Conservation (phyloP, 2,888 invertebrate genomes). For the Ophion slaviceki region DNA sequence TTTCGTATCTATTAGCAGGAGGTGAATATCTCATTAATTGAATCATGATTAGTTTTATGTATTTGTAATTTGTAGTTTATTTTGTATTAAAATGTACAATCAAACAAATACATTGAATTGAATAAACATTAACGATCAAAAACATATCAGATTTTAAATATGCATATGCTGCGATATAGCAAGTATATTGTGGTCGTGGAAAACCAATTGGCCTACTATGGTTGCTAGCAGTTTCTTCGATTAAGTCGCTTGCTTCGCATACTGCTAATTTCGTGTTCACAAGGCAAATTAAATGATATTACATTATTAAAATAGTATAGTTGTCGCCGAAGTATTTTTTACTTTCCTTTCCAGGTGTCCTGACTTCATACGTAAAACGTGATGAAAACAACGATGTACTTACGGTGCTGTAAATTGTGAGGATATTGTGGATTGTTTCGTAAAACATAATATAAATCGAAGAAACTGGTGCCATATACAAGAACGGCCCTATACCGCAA, state of each 20-base stretch:
- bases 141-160: slow-evolving; percentile 40
- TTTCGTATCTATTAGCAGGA: slow-evolving; percentile 15
- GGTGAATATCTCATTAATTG: slow-evolving; percentile 18
- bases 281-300: slow-evolving; percentile 23
- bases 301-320: not conserved
- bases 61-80: slow-evolving; percentile 54
- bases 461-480: slow-evolving; percentile 16
- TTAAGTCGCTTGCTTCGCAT: not conserved
- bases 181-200: slow-evolving; percentile 21
- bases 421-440: not conserved
- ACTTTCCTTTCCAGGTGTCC: not conserved
- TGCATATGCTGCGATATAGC: slow-evolving; percentile 9
- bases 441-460: slow-evolving; percentile 24
- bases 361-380: slow-evolving; percentile 19
- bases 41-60: slow-evolving; percentile 16
- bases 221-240: not conserved
- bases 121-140: slow-evolving; percentile 28
- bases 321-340: not conserved
- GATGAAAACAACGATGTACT: slow-evolving; percentile 33
- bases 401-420: slow-evolving; percentile 16
- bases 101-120: slow-evolving; percentile 5
- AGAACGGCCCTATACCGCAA: slow-evolving; percentile 11
- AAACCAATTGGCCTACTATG: slow-evolving; percentile 18
- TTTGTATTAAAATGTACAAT: slow-evolving; percentile 55
- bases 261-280: slow-evolving; percentile 3